Evolutionary conservation across 1,140 invertebrate species (phyloP).

Genomic region (Drosophila cardini): DNA sequence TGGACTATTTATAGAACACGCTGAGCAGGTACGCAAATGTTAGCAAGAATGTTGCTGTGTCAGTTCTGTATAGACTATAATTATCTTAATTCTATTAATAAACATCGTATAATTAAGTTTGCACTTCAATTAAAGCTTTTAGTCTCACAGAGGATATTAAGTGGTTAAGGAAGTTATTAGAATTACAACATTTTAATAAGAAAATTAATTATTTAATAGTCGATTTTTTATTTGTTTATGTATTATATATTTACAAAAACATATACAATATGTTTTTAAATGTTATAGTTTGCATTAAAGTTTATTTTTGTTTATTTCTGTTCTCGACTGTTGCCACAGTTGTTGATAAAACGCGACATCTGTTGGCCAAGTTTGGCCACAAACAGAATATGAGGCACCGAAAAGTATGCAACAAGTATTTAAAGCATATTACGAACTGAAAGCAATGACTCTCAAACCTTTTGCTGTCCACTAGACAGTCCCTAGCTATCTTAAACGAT

Average conservation of each 20-base stretch:
- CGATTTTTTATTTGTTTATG: background rate
- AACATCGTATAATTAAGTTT: background rate
- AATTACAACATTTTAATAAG: background rate
- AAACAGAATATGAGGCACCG: background rate
- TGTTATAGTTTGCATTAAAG: background rate
- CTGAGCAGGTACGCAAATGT: constrained; percentile 2
- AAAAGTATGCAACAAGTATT: constrained; percentile 41
- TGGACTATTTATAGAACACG: constrained; percentile 62
- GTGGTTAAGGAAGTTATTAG: background rate
- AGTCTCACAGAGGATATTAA: background rate
- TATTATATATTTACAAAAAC: background rate
- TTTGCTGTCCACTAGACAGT: background rate
- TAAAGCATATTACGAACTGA: background rate
- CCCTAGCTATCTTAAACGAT: too few relatives aligned
- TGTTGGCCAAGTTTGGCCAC: background rate
- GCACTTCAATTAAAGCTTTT: constrained; percentile 1
- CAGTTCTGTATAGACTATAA: background rate
- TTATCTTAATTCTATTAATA: constrained; percentile 22
- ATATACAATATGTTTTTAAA: background rate
- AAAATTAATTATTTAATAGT: background rate
- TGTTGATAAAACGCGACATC: constrained; percentile 7
- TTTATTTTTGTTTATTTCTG: background rate
- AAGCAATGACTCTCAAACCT: constrained; percentile 12
- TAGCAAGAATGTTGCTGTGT: background rate
- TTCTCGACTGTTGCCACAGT: background rate